These are phyloP conservation scores for Amazona finschi DNA, from an alignment of 2,797 vertebrate species.

Conservation along the genomic window DNA sequence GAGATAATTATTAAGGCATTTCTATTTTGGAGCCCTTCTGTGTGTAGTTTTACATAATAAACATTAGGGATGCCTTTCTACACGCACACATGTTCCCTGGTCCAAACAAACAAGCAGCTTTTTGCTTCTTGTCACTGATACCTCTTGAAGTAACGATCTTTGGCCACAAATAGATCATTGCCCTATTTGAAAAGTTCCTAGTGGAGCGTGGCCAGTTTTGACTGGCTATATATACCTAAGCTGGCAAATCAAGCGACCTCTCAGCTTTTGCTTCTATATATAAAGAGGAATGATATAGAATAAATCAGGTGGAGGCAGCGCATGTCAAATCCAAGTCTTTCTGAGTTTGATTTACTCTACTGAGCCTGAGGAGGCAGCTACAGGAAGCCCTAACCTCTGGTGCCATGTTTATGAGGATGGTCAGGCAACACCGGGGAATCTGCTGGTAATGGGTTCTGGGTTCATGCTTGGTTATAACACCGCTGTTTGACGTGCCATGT, in stretches of 20 bases:
- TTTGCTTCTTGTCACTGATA: constrained; percentile 55
- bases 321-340: not conserved
- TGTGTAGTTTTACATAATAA: not conserved
- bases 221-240: constrained; percentile 36
- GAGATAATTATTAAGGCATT: constrained; percentile 66
- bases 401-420: accelerated
- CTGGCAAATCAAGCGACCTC: not conserved
- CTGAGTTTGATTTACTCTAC: not conserved
- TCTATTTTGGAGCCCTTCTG: constrained; percentile 35
- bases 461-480: accelerated
- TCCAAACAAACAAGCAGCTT: not conserved
- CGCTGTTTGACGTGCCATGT: accelerated
- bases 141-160: not conserved
- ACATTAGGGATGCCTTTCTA: not conserved
- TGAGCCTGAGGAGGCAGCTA: accelerated
- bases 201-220: not conserved
- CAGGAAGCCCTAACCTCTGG: not conserved
- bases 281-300: not conserved
- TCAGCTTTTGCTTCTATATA: constrained; percentile 9
- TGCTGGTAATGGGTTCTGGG: not conserved
- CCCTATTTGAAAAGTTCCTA: constrained; percentile 49
- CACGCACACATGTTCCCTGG: not conserved
- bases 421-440: not conserved
- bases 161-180: constrained; percentile 54
- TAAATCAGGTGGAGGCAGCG: not conserved